Evolutionary conservation across 2,113 vertebrate genomes (phyloP), one percentile per base, ranked within the genome.

Genomic region (Bubo blakistoni): DNA sequence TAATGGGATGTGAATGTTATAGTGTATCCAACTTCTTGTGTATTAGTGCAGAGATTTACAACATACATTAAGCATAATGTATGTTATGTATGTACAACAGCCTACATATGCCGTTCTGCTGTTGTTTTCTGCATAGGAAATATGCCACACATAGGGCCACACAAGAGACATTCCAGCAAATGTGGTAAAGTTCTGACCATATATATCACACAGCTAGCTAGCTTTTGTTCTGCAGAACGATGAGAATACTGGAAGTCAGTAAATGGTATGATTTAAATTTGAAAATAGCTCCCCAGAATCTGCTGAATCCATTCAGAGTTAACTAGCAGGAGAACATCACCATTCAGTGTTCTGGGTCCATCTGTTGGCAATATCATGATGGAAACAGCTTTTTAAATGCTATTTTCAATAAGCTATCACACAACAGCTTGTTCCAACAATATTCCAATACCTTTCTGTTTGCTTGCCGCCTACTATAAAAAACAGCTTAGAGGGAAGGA

Each of bases 351-450:
- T 98, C 98, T 97, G 96, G 84, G 96, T 98, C 98, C 98, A 98
- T 98, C 98, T 98, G 97, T 98, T 98, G 98, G 96, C 96, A 98
- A 96, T 96, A 97, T 84, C 95, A 97, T 92, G 88, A 98, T 71
- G 95, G 88, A 98, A 98, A 98, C 89, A 97, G 96, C 94, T 97
- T 97, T 97, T 89, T 55, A 97, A 97, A 94, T 95, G 95, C 95
- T 98, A 97, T 97, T 98, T 98, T 96, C 96, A 97, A 97, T 97
- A 95, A 98, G 96, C 81, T 96, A 97, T 97, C 96, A 97, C 97
- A 98, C 94, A 97, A 98, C 98, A 98, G 97, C 96, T 98, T 98
- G 98, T 97, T 96, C 96, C 96, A 98, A 97, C 95, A 97, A 97
- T 97, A 98, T 97, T 97, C 96, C 94, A 94, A 97, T 98, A 97